Percentiles rank a stretch among this genome's conserved stretches.
Conservation (phyloP, 2,888 invertebrate genomes). For the Melanchra persicariae region DNA sequence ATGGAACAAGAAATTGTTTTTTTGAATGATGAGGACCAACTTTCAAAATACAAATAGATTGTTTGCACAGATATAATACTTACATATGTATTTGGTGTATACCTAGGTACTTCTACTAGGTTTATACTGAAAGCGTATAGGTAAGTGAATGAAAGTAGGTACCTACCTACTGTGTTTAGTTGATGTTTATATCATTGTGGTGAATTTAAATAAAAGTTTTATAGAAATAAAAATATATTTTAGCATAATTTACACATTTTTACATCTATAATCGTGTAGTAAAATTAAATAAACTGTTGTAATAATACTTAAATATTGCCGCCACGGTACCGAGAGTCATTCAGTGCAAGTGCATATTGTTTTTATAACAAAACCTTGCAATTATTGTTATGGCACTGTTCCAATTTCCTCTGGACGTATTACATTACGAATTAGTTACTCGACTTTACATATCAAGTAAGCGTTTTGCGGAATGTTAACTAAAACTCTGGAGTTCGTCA, state of each 20-base stretch:
- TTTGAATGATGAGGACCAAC: not conserved
- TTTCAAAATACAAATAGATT: not conserved
- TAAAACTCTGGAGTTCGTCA: slow-evolving; percentile 24
- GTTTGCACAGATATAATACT: not conserved
- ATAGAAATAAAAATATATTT: slow-evolving; percentile 39
- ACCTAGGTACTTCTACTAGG: not conserved
- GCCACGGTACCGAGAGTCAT: too few species aligned
- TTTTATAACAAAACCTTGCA: slow-evolving; percentile 19
- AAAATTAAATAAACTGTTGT: slow-evolving; percentile 18
- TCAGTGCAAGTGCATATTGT: not conserved
- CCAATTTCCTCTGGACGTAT: slow-evolving; percentile 12
- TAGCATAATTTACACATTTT: slow-evolving; percentile 31
- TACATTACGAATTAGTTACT: not conserved
- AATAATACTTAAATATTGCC: slow-evolving; percentile 18
- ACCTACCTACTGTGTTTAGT: not conserved
- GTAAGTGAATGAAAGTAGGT: not conserved
- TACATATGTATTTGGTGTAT: not conserved
- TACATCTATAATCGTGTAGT: not conserved
- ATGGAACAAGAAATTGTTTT: not conserved
- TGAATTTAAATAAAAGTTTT: slow-evolving; percentile 22
- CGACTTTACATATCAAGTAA: not conserved
- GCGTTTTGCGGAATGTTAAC: slow-evolving; percentile 15
- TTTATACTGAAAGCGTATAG: not conserved
- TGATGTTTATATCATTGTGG: not conserved
- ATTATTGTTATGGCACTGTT: slow-evolving; percentile 5